Base-by-base conservation (phyloP, 2,113 vertebrate species). In the Carassius gibelio region DNA sequence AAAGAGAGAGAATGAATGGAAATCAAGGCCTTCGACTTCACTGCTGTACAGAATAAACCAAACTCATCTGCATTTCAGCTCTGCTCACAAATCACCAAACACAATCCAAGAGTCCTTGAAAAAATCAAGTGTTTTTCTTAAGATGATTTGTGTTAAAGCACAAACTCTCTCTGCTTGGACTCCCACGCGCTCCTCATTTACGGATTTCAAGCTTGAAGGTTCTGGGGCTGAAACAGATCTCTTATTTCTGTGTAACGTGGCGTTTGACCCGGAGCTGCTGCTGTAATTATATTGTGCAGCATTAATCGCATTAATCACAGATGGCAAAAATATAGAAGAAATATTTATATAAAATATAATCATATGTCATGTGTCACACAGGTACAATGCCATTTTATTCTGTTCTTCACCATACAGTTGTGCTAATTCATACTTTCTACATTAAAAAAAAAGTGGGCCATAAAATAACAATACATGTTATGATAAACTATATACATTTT, bases 91-190 rank as follows among this genome's bases (percentile, higher is more conserved):
- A 79, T 85, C 19, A 52, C 61, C 72, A 52, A 76, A 77, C 87
- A 68, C 30, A 78, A 52, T 45, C 8, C 17, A n/a, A 78, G 79
- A 34, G 74, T 85, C 74, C 83, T 83, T 83, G 64, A 61, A 77
- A 59, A 75, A 84, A 69, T 78, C 61, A 78, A 84, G 62, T n/a
- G 83, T 68, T 68, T 84, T 75, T 86, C 69, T 68, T 75, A 26
- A 52, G 21, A 8, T 75, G 57, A 81, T 71, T 38, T 38, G 42
- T 52, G 21, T 19, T 5, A 50, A 23, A 30, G 14, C 64, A 4
- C 64, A 66, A 34, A 17, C 8, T 68, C 64, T 68, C 14, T 4
- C 13, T 36, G 55, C 55, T 83, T 3, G 14, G 52, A 5, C n/a
- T 30, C 76, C 19, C 84, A 69, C 64, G 23, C 72, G 36, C 57